Base-by-base conservation (phyloP, 1,140 invertebrate species). In the Drosophila athabasca region DNA sequence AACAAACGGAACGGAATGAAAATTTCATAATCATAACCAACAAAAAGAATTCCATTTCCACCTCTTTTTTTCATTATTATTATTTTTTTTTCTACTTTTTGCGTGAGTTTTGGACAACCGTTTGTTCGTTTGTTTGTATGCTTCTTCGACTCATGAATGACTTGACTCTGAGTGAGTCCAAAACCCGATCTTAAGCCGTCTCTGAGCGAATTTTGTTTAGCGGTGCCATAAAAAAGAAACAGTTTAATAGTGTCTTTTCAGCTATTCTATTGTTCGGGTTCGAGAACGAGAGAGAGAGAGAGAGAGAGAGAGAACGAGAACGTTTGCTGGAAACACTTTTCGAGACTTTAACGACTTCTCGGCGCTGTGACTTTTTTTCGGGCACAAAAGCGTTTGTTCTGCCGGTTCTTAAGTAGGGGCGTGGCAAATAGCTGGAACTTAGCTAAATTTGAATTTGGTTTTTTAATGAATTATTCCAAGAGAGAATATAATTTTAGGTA, bases 1-100 rank as follows among this genome's bases (percentile, higher is more conserved):
- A 78, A 70, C 48, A 85, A 77, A 69, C 45, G 48, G 53, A 69
- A 76, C 82, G 78, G 74, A 87, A 19, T 19, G 17, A 19, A 19
- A 82, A 88, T 85, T 85, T 85, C 82, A 82, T 85, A 85, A 85
- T 85, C 78, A 76, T 66, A 87, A 75, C 62, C 52, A 48, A 41
- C 51, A 49, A 68, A 31, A 51, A 83, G 58, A 83, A 83, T 70
- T 75, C 73, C 61, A 61, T 58, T 58, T 71, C 53, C 24, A 19
- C 55, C 41, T 62, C 65, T 65, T 60, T 54, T 62, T 39, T 4
- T 39, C 9, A 9, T 39, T 39, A 39, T 39, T 39, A 13, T 39
- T 39, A 39, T 39, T 19, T 19, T 19, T 19, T 19, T 1, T 19
- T 51, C 19, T 31, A 9, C 19, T 51, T 64, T 73, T 54, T 50